These are phyloP conservation scores for Patiria pectinifera DNA, from an alignment of 53 echinoderm and acorn worm species.

Conservation along the genomic window DNA sequence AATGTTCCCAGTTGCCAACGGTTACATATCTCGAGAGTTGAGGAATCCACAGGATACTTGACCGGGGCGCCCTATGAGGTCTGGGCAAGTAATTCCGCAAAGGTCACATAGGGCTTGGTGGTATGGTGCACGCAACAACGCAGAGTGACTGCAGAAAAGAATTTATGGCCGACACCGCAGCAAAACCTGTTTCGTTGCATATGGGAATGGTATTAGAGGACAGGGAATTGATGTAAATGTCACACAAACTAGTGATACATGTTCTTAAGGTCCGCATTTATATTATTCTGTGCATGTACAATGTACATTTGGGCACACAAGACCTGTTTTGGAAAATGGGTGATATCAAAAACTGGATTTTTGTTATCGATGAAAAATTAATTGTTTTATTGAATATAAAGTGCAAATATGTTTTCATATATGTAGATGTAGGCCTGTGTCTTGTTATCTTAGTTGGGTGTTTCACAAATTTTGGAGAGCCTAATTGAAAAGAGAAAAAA, in stretches of 20 bases:
- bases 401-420: too few relatives aligned
- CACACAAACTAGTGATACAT: not conserved
- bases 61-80: constrained; percentile 22
- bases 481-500: too few relatives aligned
- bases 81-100: constrained; percentile 33
- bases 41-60: not conserved
- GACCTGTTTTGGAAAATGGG: too few relatives aligned
- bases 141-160: not conserved
- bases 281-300: too few relatives aligned
- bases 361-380: too few relatives aligned
- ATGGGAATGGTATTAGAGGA: not conserved
- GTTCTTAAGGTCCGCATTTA: too few relatives aligned
- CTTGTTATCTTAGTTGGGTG: too few relatives aligned
- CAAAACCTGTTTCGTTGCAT: not conserved
- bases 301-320: too few relatives aligned
- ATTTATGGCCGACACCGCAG: not conserved
- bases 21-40: not conserved
- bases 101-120: constrained; percentile 15
- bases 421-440: too few relatives aligned
- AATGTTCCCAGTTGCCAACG: constrained; percentile 21
- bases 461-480: too few relatives aligned
- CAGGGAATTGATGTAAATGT: not conserved
- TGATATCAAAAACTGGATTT: too few relatives aligned
- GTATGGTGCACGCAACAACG: not conserved
- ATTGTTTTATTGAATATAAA: too few relatives aligned